These are phyloP conservation scores for Leptobrachium leishanense DNA, from an alignment of 2,113 vertebrate species.

Conservation along the genomic window DNA sequence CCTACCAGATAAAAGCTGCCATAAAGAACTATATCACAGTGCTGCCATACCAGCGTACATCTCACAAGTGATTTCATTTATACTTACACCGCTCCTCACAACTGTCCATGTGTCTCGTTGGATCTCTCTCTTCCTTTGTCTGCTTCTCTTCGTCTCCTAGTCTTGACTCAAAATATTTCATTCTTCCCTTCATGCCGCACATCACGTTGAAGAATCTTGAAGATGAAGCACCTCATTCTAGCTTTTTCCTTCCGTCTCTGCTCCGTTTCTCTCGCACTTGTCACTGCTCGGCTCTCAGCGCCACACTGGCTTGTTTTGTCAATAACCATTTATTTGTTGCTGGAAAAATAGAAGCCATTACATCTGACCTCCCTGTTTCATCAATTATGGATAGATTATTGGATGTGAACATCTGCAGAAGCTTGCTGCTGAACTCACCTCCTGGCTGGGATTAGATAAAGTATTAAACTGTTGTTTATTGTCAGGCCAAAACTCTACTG, in stretches of 20 bases:
- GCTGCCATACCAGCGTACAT: too few relatives aligned
- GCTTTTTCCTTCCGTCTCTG: conserved; percentile 52
- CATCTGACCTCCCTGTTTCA: conserved; percentile 99
- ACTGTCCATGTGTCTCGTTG: conserved; percentile 48
- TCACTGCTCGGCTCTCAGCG: conserved; percentile 74
- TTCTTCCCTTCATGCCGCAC: conserved; percentile 45
- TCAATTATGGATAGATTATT: conserved; percentile 99
- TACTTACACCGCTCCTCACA: conserved; percentile 70
- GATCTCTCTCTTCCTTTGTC: conserved; percentile 40
- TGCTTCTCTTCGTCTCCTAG: conserved; percentile 53
- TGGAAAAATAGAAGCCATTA: conserved; percentile 92
- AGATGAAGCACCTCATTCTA: conserved; percentile 54
- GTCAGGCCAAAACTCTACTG: conserved; percentile 94
- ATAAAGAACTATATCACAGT: too few relatives aligned
- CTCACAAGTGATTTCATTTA: conserved; percentile 49
- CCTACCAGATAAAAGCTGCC: too few relatives aligned
- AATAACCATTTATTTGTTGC: conserved; percentile 99
- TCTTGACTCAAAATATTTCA: conserved; percentile 47
- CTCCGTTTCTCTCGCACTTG: conserved; percentile 62
- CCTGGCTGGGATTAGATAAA: conserved; percentile 98
- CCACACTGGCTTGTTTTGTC: conserved; percentile 96
- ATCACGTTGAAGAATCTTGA: conserved; percentile 37
- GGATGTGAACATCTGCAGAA: conserved; percentile 99
- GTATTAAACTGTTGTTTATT: conserved; percentile 99
- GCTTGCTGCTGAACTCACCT: conserved; percentile 90